Evolutionary conservation across 2,113 vertebrate species (phyloP).

Genomic region (Phycodurus eques): DNA sequence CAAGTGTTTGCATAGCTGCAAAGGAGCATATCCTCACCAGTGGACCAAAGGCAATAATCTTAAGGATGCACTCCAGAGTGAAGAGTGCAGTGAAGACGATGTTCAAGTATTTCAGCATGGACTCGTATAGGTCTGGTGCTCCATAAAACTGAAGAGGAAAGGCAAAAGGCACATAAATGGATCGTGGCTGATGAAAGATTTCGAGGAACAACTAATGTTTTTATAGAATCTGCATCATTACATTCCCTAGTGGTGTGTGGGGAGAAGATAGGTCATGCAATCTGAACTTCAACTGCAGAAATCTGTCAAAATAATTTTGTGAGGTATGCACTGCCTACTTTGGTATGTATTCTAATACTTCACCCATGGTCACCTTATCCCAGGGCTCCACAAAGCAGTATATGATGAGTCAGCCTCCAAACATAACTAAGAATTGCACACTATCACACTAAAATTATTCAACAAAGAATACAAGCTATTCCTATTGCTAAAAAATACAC

Average conservation of each 20-base stretch:
- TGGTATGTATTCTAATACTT: not conserved
- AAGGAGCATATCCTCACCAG: constrained; percentile 77
- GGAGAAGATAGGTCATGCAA: not conserved
- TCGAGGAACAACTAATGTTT: not conserved
- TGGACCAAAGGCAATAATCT: constrained; percentile 95
- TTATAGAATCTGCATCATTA: not conserved
- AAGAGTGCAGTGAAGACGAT: constrained; percentile 95
- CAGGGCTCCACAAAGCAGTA: not conserved
- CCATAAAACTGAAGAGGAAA: constrained; percentile 81
- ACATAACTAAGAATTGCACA: not conserved
- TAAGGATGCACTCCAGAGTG: constrained; percentile 94
- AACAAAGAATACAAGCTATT: not conserved
- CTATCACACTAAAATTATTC: not conserved
- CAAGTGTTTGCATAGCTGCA: constrained; percentile 4
- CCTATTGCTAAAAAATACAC: no score
- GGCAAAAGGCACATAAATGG: constrained; percentile 5
- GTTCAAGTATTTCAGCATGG: constrained; percentile 94
- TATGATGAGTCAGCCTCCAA: not conserved
- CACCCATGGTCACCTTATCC: not conserved
- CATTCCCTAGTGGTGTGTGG: not conserved
- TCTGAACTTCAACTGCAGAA: not conserved
- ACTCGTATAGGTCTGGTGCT: constrained; percentile 84
- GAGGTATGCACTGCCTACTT: not conserved
- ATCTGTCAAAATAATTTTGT: not conserved
- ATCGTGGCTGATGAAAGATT: not conserved